Conservation (phyloP, 2,888 invertebrate species). For the Lasioglossum zephyrum region DNA sequence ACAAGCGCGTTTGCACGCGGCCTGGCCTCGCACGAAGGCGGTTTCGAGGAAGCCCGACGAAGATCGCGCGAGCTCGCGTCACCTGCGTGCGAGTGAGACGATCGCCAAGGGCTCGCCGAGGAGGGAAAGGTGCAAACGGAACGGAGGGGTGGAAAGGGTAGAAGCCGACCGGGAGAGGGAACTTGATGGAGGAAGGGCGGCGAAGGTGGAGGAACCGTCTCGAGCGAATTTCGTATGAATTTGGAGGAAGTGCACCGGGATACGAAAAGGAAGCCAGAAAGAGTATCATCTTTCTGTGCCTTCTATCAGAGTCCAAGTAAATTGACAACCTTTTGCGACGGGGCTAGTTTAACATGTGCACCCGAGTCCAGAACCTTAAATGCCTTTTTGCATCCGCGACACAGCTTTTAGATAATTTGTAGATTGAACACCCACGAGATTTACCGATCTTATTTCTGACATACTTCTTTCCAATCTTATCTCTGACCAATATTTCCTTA, state of each 20-base stretch:
- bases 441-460: background rate
- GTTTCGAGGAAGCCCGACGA: slow-evolving; percentile 46
- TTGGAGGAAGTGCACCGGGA: background rate
- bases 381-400: background rate
- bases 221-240: slow-evolving; percentile 14
- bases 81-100: slow-evolving; percentile 16
- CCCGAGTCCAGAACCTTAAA: too few relatives aligned
- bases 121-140: slow-evolving; percentile 26
- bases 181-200: slow-evolving; percentile 21
- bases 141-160: slow-evolving; percentile 26
- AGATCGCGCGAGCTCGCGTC: slow-evolving; percentile 1
- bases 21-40: slow-evolving; percentile 56
- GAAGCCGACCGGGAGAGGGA: slow-evolving; percentile 24
- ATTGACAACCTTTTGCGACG: background rate
- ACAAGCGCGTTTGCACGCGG: slow-evolving; percentile 51
- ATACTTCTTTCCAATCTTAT: too few relatives aligned
- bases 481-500: too few relatives aligned
- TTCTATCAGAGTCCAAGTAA: background rate
- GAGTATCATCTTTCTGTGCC: background rate
- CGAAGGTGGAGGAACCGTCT: slow-evolving; percentile 19
- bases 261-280: background rate
- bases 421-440: background rate
- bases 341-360: too few relatives aligned
- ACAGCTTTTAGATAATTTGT: background rate
- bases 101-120: slow-evolving; percentile 32